A percentile compares a stretch with the other conserved stretches of the same genome.
These are phyloP conservation scores for Brachypodius melanocephalos DNA, from an alignment of 2,113 vertebrate genomes.

Conservation along the genomic window DNA sequence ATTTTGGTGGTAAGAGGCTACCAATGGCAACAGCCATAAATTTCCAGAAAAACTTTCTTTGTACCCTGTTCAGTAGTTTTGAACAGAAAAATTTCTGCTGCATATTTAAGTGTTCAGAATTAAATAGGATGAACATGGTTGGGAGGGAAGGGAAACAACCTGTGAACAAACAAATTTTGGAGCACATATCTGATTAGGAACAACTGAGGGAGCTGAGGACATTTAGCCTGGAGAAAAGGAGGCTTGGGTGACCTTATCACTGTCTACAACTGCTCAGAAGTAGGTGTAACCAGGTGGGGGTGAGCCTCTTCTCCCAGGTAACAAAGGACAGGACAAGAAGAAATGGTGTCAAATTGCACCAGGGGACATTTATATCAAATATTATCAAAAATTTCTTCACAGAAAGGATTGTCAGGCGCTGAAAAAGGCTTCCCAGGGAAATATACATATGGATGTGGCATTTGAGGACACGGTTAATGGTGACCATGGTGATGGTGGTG, in stretches of 20 bases:
- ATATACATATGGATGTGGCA: neutral
- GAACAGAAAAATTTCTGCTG: neutral
- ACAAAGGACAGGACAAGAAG: neutral
- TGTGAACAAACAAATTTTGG: neutral
- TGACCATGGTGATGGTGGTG: neutral
- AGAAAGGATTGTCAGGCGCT: neutral
- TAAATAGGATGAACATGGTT: neutral
- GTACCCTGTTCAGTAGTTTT: neutral
- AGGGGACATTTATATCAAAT: neutral
- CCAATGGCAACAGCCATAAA: neutral
- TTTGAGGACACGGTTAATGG: neutral
- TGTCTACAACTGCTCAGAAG: neutral
- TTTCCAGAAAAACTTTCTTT: neutral
- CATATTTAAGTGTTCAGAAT: neutral
- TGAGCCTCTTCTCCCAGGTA: neutral
- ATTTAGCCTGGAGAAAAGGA: neutral
- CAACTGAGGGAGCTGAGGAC: too few species aligned
- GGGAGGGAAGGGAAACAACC: neutral
- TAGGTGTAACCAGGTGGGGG: neutral
- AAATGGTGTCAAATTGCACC: neutral
- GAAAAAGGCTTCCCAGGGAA: neutral
- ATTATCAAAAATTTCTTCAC: neutral
- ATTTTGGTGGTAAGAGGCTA: neutral
- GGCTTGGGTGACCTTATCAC: too few species aligned
- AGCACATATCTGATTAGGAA: neutral